Evolutionary conservation across 2,888 invertebrate genomes (phyloP), one percentile per base, ranked within the genome.

Genomic region (Plutella xylostella): DNA sequence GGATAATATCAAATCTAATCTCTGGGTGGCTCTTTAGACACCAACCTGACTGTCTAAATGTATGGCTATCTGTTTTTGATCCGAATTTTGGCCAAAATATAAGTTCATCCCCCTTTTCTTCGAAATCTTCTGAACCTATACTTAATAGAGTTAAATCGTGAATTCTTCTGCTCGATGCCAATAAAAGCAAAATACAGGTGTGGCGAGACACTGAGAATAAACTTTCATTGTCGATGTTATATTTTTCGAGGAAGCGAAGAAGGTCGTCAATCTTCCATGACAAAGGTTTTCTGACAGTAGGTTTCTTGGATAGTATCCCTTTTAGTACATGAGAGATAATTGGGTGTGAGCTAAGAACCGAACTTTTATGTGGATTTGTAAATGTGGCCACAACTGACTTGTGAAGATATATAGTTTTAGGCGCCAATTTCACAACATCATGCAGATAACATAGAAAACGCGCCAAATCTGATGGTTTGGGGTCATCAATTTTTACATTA

Each of bases 191-290:
- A 41, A 19, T 12, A 18, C 30, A 14, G 30, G 11, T n/a, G n/a
- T n/a, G n/a, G n/a, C n/a, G n/a, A n/a, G n/a, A n/a, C n/a, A n/a
- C n/a, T n/a, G n/a, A n/a, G n/a, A n/a, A n/a, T n/a, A n/a, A n/a
- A n/a, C n/a, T n/a, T 17, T 41, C 41, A 30, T 41, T 28, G 4
- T 30, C 7, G 3, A 28, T n/a, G 7, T 18, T 4, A n/a, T 30
- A 28, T 17, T 28, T 51, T 7, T 48, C 46, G 17, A 53, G 42
- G 21, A 54, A 31, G n/a, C 49, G 43, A 19, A 52, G 34, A 20
- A 46, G 21, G 5, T 50, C 47, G 17, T 35, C 33, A 17, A 38
- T 25, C 51, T 52, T 5, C 38, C 34, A 28, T 45, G 42, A 33
- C 38, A 48, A 11, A 46, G 15, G n/a, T 18, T 46, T 15, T 9